phyloP scores from a whole-genome alignment of 2,797 vertebrate genomes.

The Anabacerthia variegaticeps region DNA sequence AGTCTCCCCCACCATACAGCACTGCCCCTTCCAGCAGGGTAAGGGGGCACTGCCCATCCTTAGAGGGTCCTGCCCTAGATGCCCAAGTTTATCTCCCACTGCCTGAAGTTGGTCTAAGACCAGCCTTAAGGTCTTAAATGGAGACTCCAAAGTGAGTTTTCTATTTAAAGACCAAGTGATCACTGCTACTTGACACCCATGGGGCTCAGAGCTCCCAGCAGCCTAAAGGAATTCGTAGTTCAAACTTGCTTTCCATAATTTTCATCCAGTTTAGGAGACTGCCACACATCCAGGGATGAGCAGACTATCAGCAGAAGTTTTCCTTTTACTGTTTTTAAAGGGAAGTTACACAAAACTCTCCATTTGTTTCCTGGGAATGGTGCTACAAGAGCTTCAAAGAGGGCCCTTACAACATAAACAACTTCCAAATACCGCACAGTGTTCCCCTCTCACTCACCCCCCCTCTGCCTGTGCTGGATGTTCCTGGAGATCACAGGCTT shows the following conservation, averaged over 20 bases:
- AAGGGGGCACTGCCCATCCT: too few species aligned
- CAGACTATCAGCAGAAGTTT: neutral
- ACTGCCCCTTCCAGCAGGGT: neutral
- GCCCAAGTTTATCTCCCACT: accelerated
- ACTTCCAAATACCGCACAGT: accelerated
- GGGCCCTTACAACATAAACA: neutral
- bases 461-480: neutral
- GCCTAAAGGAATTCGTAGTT: neutral
- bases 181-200: neutral
- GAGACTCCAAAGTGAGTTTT: neutral
- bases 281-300: neutral
- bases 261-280: neutral
- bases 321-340: neutral
- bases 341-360: neutral
- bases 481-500: neutral
- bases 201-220: neutral
- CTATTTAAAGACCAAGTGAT: neutral
- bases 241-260: neutral
- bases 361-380: neutral
- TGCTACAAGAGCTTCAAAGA: neutral
- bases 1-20: neutral
- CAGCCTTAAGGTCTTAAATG: neutral
- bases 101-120: neutral
- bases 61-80: accelerated
- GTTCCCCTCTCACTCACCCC: too few species aligned